Evolutionary conservation across 2,113 vertebrate species (phyloP).

Genomic region (Caranx ignobilis): DNA sequence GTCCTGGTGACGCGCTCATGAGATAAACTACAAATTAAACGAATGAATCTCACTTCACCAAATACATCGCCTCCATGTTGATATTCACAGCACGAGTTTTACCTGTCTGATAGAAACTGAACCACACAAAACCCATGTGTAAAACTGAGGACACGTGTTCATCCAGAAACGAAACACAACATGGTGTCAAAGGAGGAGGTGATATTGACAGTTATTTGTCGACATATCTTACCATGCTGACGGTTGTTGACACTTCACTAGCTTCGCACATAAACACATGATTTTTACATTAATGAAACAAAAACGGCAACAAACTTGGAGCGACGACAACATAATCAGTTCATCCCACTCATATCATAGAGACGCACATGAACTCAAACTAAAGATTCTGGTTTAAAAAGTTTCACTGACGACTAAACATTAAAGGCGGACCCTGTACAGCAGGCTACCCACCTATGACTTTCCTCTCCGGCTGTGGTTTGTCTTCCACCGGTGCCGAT

Average conservation of each 20-base stretch:
- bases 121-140: neutral
- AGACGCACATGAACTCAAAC: neutral
- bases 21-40: neutral
- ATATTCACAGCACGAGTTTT: neutral
- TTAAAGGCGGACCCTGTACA: neutral
- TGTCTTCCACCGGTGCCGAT: slow-evolving; percentile 68
- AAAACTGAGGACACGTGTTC: slow-evolving; percentile 39
- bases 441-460: slow-evolving; percentile 79
- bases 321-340: neutral
- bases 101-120: too few relatives aligned
- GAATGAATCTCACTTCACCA: neutral
- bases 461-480: slow-evolving; percentile 81
- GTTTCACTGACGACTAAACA: neutral
- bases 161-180: neutral
- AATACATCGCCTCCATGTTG: neutral
- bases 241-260: too few relatives aligned
- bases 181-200: neutral
- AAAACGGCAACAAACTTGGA: neutral
- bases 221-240: neutral
- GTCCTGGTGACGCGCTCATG: neutral
- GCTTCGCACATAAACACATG: neutral
- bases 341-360: neutral
- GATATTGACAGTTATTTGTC: neutral
- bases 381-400: neutral
- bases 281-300: neutral